Percentiles rank a stretch among this genome's conserved stretches.
Conservation (phyloP, 2,888 invertebrate species). For the Andrena hattorfiana region DNA sequence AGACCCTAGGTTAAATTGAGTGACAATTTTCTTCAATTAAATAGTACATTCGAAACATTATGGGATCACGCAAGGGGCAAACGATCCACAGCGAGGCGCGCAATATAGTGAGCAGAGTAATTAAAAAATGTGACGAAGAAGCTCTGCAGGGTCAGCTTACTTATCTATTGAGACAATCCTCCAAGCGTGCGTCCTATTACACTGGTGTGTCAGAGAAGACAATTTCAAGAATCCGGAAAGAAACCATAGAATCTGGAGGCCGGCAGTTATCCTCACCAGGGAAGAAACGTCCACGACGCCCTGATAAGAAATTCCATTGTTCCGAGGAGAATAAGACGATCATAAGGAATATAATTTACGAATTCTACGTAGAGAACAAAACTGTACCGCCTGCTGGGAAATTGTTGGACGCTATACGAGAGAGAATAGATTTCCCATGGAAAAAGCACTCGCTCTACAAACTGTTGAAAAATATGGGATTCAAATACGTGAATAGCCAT, state of each 20-base stretch:
- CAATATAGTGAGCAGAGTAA: neutral
- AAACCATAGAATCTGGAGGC: neutral
- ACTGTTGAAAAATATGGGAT: too few relatives aligned
- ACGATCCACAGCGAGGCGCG: slow-evolving; percentile 4
- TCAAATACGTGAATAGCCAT: too few relatives aligned
- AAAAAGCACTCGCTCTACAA: too few relatives aligned
- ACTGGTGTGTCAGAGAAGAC: neutral
- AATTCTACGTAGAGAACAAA: too few relatives aligned
- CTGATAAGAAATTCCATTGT: too few relatives aligned
- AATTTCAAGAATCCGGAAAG: neutral
- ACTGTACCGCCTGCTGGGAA: too few relatives aligned
- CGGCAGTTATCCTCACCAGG: neutral
- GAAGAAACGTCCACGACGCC: neutral
- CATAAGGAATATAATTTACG: too few relatives aligned
- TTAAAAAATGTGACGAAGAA: neutral
- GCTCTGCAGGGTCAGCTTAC: neutral
- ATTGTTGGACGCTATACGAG: too few relatives aligned
- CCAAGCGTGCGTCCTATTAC: neutral
- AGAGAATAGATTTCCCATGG: too few relatives aligned
- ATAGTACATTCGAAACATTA: neutral
- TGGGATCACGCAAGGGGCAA: slow-evolving; percentile 1
- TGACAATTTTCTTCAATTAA: too few relatives aligned
- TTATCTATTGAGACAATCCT: neutral
- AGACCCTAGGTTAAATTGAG: too few relatives aligned
- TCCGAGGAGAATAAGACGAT: too few relatives aligned